A percentile compares a stretch with the other conserved stretches of the same genome.
Evolutionary conservation across 2,888 invertebrate genomes (phyloP).

Genomic region (Andrena hattorfiana): DNA sequence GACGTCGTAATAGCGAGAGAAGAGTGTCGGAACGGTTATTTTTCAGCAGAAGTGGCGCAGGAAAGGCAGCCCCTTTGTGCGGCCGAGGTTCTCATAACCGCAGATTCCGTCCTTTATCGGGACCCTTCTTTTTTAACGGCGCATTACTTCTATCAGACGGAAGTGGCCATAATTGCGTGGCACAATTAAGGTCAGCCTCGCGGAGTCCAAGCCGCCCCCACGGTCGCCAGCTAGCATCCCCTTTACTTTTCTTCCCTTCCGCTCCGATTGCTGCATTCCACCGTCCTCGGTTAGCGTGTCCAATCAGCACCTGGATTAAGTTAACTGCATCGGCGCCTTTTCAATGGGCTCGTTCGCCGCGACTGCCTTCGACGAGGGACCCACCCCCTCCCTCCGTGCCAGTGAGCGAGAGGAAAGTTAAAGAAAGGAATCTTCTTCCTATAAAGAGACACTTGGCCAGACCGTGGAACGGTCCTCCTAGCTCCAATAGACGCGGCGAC

Average conservation of each 20-base stretch:
- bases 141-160: slow-evolving; percentile 62
- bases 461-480: slow-evolving; percentile 29
- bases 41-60: slow-evolving; percentile 3
- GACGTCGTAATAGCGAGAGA: slow-evolving; percentile 18
- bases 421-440: slow-evolving; percentile 55
- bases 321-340: slow-evolving; percentile 71
- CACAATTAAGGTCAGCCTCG: slow-evolving; percentile 56
- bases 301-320: slow-evolving; percentile 69
- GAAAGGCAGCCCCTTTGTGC: slow-evolving; percentile 51
- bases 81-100: slow-evolving; percentile 67
- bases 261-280: slow-evolving; percentile 27
- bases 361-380: slow-evolving; percentile 46
- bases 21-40: slow-evolving; percentile 15
- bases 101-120: slow-evolving; percentile 56
- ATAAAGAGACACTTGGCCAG: slow-evolving; percentile 60
- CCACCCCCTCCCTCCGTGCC: neutral
- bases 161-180: slow-evolving; percentile 67
- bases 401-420: slow-evolving; percentile 21
- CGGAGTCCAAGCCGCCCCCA: neutral
- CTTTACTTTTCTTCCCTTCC: slow-evolving; percentile 32
- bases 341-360: slow-evolving; percentile 59
- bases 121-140: slow-evolving; percentile 45
- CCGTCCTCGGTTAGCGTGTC: slow-evolving; percentile 43
- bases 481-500: slow-evolving; percentile 47
- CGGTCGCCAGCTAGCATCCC: slow-evolving; percentile 1